Conservation (phyloP, 1,140 invertebrate genomes). For the Sitodiplosis mosellana region DNA sequence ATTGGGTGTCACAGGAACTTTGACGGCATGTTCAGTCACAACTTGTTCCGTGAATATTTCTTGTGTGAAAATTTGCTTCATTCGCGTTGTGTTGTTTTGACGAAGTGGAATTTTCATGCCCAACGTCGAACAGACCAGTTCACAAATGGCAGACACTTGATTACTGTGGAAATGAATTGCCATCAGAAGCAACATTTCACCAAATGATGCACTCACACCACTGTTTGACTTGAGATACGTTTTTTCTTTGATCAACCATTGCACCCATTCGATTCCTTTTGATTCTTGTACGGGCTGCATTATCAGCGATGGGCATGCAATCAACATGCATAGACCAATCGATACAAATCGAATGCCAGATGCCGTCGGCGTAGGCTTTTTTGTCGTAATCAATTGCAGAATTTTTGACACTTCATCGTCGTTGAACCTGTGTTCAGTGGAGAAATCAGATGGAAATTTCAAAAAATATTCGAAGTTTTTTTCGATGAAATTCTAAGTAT, state of each 20-base stretch:
- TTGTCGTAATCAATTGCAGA: constrained; percentile 69
- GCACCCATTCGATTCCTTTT: constrained; percentile 83
- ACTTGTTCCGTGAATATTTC: constrained; percentile 97
- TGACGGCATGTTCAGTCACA: constrained; percentile 86
- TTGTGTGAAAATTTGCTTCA: constrained; percentile 90
- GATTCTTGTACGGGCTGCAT: constrained; percentile 62
- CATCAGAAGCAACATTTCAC: constrained; percentile 90
- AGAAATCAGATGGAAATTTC: too few relatives aligned
- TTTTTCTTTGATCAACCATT: constrained; percentile 81
- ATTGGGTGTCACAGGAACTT: constrained; percentile 81
- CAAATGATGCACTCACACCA: constrained; percentile 68
- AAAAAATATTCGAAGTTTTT: constrained; percentile 12
- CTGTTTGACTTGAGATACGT: constrained; percentile 65
- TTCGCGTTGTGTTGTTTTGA: constrained; percentile 73
- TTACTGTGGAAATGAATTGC: constrained; percentile 95
- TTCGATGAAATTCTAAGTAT: not conserved
- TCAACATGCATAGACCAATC: constrained; percentile 81
- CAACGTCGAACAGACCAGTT: constrained; percentile 81
- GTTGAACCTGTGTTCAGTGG: constrained; percentile 45
- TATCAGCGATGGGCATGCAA: constrained; percentile 81
- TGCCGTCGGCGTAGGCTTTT: constrained; percentile 71
- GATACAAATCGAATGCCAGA: constrained; percentile 87
- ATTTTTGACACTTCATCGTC: constrained; percentile 80
- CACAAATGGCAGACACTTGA: constrained; percentile 77
- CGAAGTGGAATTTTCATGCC: constrained; percentile 90